A percentile compares a stretch with the other conserved stretches of the same genome.
phyloP scores from a whole-genome alignment of 2,113 vertebrate species.

The Syngnathoides biaculeatus region DNA sequence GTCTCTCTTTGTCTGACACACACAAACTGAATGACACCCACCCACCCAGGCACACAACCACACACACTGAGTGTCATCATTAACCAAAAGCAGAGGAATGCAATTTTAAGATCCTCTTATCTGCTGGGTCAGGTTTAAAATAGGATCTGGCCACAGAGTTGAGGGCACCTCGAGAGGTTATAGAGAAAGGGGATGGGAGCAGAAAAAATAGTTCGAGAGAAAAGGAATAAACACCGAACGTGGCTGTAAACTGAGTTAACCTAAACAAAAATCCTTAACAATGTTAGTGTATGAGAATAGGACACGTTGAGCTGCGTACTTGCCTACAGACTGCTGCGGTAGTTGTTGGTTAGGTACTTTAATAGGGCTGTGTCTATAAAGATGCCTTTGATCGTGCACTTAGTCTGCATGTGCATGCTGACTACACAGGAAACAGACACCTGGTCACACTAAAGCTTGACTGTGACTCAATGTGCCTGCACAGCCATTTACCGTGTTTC shows the following conservation, averaged over 20 bases:
- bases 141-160: slow-evolving; percentile 56
- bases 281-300: slow-evolving; percentile 46
- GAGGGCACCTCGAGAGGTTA: slow-evolving; percentile 25
- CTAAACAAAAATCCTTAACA: slow-evolving; percentile 20
- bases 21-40: background rate
- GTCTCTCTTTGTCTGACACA: slow-evolving; percentile 24
- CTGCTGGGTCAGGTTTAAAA: slow-evolving; percentile 53
- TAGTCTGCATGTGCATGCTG: slow-evolving; percentile 45
- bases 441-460: slow-evolving; percentile 44
- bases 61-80: slow-evolving; percentile 46
- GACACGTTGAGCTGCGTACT: slow-evolving; percentile 34
- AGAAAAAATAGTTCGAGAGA: slow-evolving; percentile 26
- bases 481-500: background rate
- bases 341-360: slow-evolving; percentile 69
- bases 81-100: slow-evolving; percentile 50
- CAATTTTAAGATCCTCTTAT: slow-evolving; percentile 60
- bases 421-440: slow-evolving; percentile 55
- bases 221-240: slow-evolving; percentile 1
- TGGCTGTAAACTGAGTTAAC: slow-evolving; percentile 13
- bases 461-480: slow-evolving; percentile 9
- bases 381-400: slow-evolving; percentile 64
- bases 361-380: slow-evolving; percentile 67
- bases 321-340: slow-evolving; percentile 62
- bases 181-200: background rate
- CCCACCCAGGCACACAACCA: background rate